Conservation (phyloP, 2,113 vertebrate genomes). For the Grantiella picta region DNA sequence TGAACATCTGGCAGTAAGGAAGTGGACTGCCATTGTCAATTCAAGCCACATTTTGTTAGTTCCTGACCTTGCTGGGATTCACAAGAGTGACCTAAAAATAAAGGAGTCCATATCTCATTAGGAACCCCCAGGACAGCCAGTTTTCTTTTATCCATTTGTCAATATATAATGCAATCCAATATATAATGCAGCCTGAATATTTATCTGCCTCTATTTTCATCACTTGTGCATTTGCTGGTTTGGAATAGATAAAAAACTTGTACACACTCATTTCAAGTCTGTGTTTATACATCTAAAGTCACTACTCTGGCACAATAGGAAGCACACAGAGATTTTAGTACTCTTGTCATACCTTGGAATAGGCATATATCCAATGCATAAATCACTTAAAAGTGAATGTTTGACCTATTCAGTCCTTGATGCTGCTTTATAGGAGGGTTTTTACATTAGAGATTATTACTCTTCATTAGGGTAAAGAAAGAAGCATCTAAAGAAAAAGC, state of each 20-base stretch:
- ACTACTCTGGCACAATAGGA: neutral
- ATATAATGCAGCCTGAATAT: constrained; percentile 13
- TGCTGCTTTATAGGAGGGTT: neutral
- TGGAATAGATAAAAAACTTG: neutral
- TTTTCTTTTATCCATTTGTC: neutral
- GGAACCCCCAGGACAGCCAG: neutral
- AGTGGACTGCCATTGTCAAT: neutral
- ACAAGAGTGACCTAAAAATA: constrained; percentile 33
- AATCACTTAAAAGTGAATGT: neutral
- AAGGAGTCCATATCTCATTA: constrained; percentile 37
- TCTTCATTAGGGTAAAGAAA: neutral
- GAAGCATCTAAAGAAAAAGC: neutral
- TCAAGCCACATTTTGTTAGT: neutral
- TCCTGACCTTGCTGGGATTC: constrained; percentile 30
- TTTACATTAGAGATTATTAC: neutral
- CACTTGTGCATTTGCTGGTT: neutral
- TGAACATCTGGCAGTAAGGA: constrained; percentile 24
- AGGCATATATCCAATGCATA: neutral
- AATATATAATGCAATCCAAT: constrained; percentile 15
- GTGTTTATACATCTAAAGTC: neutral
- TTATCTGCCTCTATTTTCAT: neutral
- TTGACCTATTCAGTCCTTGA: neutral
- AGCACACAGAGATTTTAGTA: neutral
- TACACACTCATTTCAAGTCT: neutral
- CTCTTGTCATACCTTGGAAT: neutral